phyloP scores from a whole-genome alignment of 2,888 invertebrate genomes.

The Drosophila cyrtoloma region DNA sequence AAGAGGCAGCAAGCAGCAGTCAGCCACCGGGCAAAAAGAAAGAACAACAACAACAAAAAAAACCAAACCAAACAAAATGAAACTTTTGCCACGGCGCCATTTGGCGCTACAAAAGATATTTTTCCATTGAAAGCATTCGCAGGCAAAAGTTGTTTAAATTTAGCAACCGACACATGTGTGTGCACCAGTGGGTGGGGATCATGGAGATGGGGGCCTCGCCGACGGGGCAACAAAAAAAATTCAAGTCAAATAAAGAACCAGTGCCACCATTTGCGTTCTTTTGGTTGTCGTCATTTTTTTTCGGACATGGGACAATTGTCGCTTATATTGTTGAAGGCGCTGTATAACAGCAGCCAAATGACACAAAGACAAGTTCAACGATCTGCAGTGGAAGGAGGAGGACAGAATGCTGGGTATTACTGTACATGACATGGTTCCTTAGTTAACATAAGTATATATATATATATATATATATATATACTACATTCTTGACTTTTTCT shows the following conservation, averaged over 20 bases:
- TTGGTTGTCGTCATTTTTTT: slow-evolving; percentile 47
- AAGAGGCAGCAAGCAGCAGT: slow-evolving; percentile 59
- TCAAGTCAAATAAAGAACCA: slow-evolving; percentile 37
- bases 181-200: slow-evolving; percentile 58
- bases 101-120: slow-evolving; percentile 78
- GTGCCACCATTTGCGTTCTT: slow-evolving; percentile 55
- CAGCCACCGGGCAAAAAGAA: slow-evolving; percentile 12
- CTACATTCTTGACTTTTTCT: neutral
- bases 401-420: neutral
- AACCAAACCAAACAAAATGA: slow-evolving; percentile 52
- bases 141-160: slow-evolving; percentile 75
- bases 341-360: slow-evolving; percentile 22
- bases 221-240: slow-evolving; percentile 11
- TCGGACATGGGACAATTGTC: slow-evolving; percentile 64
- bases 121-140: slow-evolving; percentile 74
- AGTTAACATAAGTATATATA: neutral
- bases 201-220: slow-evolving; percentile 8
- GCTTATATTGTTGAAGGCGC: slow-evolving; percentile 32
- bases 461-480: neutral
- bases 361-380: slow-evolving; percentile 61
- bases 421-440: neutral
- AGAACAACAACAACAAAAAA: neutral
- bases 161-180: slow-evolving; percentile 70
- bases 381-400: slow-evolving; percentile 15
- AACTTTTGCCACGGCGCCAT: slow-evolving; percentile 76